phyloP scores from a whole-genome alignment of 2,888 invertebrate genomes.

The Andrena haemorrhoa region DNA sequence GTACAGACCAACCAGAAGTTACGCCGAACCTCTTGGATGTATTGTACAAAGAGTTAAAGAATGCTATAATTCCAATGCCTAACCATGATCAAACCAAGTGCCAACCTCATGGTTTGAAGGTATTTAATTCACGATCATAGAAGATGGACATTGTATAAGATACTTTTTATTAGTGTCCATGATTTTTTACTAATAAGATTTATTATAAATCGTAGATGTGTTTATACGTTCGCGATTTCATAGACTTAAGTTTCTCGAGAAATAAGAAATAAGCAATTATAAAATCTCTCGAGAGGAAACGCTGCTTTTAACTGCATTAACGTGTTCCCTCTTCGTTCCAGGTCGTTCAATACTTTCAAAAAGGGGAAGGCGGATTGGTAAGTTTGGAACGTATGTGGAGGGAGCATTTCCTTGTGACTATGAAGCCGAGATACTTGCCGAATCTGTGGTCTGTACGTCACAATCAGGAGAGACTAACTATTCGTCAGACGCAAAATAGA shows the following conservation, averaged over 20 bases:
- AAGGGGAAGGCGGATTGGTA: constrained; percentile 87
- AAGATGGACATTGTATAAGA: neutral
- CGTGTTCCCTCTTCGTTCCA: constrained; percentile 71
- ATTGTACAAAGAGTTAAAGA: constrained; percentile 74
- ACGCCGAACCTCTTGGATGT: constrained; percentile 72
- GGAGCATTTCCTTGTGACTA: constrained; percentile 90
- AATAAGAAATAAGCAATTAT: too few relatives aligned
- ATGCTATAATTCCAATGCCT: constrained; percentile 38
- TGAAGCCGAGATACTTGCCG: constrained; percentile 91
- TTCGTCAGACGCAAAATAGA: constrained; percentile 81
- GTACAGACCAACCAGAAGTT: constrained; percentile 73
- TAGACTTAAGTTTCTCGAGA: too few relatives aligned
- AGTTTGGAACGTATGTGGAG: constrained; percentile 91
- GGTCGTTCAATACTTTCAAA: constrained; percentile 87
- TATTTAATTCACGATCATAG: constrained; percentile 39
- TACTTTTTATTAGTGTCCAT: neutral
- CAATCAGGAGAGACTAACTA: constrained; percentile 87
- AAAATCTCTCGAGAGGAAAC: too few relatives aligned
- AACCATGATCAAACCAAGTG: constrained; percentile 61
- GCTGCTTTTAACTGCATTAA: neutral
- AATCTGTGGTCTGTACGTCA: constrained; percentile 91
- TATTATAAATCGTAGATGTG: too few relatives aligned
- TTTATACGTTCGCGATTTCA: too few relatives aligned
- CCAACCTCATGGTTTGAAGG: constrained; percentile 79
- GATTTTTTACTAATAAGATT: too few relatives aligned